Evolutionary conservation across 1,140 invertebrate species (phyloP).

Genomic region (Choristoneura fumiferana): DNA sequence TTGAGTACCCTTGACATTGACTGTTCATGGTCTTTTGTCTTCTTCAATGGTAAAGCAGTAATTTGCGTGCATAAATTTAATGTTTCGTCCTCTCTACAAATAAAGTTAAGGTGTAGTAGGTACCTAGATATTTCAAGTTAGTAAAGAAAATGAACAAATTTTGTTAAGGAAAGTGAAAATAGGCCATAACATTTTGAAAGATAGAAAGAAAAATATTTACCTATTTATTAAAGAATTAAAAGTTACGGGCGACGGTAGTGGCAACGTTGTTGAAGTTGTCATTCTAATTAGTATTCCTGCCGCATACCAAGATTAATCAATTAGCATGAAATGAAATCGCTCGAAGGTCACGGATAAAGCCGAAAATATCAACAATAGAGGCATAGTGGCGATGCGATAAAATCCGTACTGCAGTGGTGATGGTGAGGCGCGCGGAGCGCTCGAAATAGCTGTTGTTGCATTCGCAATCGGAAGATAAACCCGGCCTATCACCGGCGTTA

Average conservation of each 20-base stretch:
- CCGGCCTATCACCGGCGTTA: constrained; percentile 62
- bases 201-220: no score
- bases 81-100: no score
- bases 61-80: background rate
- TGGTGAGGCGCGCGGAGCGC: constrained; percentile 31
- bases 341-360: constrained; percentile 49
- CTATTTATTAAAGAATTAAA: no score
- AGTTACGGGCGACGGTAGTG: no score
- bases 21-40: background rate
- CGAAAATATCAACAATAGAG: constrained; percentile 39
- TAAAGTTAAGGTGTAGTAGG: no score
- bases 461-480: constrained; percentile 70
- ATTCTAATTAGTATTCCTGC: no score
- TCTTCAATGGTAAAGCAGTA: constrained; percentile 7
- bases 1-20: constrained; percentile 14
- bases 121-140: no score
- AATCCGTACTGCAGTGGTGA: constrained; percentile 41
- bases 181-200: no score
- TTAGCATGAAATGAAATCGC: constrained; percentile 22
- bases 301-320: no score
- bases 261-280: no score
- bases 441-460: constrained; percentile 66
- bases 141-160: no score
- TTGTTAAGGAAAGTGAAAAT: no score
- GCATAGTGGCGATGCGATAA: constrained; percentile 39